phyloP scores from a whole-genome alignment of 2,888 invertebrate genomes.

The Dimorphilus gyrociliatus region DNA sequence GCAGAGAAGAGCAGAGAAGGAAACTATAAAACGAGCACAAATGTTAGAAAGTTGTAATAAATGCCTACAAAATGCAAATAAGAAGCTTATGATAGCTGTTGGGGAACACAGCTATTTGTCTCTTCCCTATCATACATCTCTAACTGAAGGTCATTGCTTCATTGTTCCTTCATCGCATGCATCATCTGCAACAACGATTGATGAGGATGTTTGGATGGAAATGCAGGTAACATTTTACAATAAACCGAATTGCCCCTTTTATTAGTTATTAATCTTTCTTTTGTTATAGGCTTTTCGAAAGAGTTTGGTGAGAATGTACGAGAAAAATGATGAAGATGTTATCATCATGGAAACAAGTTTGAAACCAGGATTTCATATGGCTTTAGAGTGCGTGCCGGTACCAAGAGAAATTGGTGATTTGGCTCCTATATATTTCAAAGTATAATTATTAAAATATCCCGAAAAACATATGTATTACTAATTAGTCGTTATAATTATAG shows the following conservation, averaged over 20 bases:
- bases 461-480: constrained; percentile 1
- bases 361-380: constrained; percentile 69
- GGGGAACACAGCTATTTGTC: constrained; percentile 59
- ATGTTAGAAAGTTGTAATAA: constrained; percentile 60
- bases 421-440: constrained; percentile 88
- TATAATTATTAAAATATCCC: constrained; percentile 13
- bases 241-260: too few species aligned
- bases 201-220: constrained; percentile 88
- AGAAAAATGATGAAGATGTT: constrained; percentile 53
- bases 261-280: too few species aligned
- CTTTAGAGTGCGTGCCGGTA: constrained; percentile 72
- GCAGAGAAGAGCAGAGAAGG: too few species aligned
- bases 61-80: constrained; percentile 67
- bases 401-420: constrained; percentile 64
- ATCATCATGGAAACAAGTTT: constrained; percentile 78
- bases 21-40: too few species aligned
- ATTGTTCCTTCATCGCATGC: constrained; percentile 68
- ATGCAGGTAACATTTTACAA: too few species aligned
- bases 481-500: constrained; percentile 36
- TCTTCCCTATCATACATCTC: constrained; percentile 59
- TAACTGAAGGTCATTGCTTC: constrained; percentile 66
- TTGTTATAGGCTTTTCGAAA: constrained; percentile 53
- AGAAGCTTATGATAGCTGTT: constrained; percentile 66
- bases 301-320: constrained; percentile 56
- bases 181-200: constrained; percentile 59